phyloP scores from a whole-genome alignment of 2,888 invertebrate genomes.

The Acanthosepion esculentum region DNA sequence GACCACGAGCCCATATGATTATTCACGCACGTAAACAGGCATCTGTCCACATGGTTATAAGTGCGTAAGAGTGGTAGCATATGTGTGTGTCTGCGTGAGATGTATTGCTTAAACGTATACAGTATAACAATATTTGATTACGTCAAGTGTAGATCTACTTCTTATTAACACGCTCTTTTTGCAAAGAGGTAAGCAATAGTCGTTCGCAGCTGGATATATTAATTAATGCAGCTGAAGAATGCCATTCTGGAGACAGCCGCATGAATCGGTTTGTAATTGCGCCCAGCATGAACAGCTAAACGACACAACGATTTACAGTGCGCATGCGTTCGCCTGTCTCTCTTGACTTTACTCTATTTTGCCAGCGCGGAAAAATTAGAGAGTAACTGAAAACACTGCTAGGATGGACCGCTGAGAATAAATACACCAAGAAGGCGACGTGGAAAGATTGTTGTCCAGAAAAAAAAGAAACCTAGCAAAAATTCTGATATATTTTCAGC shows the following conservation, averaged over 20 bases:
- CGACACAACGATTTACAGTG: neutral
- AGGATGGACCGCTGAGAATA: too few relatives aligned
- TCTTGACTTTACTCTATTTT: neutral
- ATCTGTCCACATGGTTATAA: neutral
- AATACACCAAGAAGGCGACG: too few relatives aligned
- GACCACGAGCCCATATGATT: too few relatives aligned
- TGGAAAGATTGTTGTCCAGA: too few relatives aligned
- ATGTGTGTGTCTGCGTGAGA: neutral
- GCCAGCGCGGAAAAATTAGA: neutral
- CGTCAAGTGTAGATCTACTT: neutral
- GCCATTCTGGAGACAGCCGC: neutral
- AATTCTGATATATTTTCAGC: too few relatives aligned
- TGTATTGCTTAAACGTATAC: neutral
- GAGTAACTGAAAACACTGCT: neutral
- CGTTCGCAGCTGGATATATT: conserved; percentile 20
- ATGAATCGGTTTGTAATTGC: conserved; percentile 10
- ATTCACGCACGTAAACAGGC: neutral
- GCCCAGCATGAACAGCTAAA: neutral
- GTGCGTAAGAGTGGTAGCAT: neutral
- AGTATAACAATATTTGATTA: neutral
- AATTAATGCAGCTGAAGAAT: neutral
- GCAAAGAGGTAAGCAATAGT: neutral
- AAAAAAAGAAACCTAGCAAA: too few relatives aligned
- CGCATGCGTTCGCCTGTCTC: neutral
- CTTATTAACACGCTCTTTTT: too few relatives aligned